Conservation (phyloP, 2,797 vertebrate genomes). For the Momotus momota region DNA sequence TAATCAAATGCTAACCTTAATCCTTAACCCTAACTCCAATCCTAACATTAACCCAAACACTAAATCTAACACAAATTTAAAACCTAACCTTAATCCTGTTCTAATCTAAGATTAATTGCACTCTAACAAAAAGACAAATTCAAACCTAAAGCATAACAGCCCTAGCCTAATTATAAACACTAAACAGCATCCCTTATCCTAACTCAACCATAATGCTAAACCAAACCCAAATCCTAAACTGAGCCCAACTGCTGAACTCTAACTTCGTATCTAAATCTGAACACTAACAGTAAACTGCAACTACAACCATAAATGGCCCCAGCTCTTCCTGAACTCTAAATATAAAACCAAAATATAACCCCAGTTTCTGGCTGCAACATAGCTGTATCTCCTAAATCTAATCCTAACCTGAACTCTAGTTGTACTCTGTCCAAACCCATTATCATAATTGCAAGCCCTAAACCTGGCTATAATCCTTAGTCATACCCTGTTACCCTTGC, state of each 20-base stretch:
- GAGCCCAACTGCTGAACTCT: neutral
- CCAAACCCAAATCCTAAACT: neutral
- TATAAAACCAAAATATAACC: neutral
- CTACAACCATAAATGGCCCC: neutral
- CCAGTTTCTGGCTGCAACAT: neutral
- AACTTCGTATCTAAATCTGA: neutral
- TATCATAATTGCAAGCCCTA: neutral
- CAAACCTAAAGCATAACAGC: neutral
- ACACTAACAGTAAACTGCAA: neutral
- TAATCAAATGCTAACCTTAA: neutral
- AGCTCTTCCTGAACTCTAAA: neutral
- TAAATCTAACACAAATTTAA: neutral
- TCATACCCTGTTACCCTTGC: neutral
- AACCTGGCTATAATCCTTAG: neutral
- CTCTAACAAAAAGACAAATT: neutral
- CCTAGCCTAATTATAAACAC: neutral
- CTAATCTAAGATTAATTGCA: neutral
- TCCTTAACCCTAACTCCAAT: neutral
- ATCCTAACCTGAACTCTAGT: neutral
- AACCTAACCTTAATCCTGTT: neutral
- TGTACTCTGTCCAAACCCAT: neutral
- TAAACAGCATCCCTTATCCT: neutral
- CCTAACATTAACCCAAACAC: neutral
- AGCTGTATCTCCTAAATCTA: neutral
- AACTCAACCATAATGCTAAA: neutral